phyloP scores from a whole-genome alignment of 2,113 vertebrate species.

The Pterocles gutturalis region DNA sequence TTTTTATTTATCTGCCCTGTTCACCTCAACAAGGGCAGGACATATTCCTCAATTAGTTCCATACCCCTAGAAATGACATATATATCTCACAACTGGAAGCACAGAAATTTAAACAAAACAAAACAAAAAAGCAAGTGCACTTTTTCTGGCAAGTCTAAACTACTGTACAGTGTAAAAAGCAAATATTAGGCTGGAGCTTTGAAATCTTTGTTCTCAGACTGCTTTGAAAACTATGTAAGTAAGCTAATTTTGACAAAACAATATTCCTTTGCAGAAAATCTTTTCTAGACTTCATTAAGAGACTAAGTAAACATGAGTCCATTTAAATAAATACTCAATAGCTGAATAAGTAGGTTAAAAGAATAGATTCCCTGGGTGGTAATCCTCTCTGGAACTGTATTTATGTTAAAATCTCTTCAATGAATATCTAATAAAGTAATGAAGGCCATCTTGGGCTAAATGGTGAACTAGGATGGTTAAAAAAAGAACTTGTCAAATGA shows the following conservation, averaged over 20 bases:
- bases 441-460: conserved; percentile 59
- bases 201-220: conserved; percentile 66
- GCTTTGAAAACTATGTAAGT: conserved; percentile 61
- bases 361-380: conserved; percentile 9
- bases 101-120: conserved; percentile 72
- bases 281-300: conserved; percentile 48
- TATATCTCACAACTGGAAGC: conserved; percentile 78
- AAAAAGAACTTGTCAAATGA: conserved; percentile 55
- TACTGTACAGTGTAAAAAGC: conserved; percentile 63
- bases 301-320: conserved; percentile 32
- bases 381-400: conserved; percentile 66
- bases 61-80: conserved; percentile 82
- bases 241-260: conserved; percentile 63
- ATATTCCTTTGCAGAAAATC: conserved; percentile 51
- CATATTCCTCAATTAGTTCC: conserved; percentile 88
- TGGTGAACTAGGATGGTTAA: conserved; percentile 56
- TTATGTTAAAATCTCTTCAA: conserved; percentile 53
- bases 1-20: conserved; percentile 86
- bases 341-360: conserved; percentile 27
- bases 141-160: conserved; percentile 64
- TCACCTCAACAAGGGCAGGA: conserved; percentile 85
- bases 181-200: conserved; percentile 71
- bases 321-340: conserved; percentile 37
- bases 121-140: conserved; percentile 51
- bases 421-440: conserved; percentile 64